phyloP scores from a whole-genome alignment of 2,888 invertebrate genomes.

The Cephus pulcher region DNA sequence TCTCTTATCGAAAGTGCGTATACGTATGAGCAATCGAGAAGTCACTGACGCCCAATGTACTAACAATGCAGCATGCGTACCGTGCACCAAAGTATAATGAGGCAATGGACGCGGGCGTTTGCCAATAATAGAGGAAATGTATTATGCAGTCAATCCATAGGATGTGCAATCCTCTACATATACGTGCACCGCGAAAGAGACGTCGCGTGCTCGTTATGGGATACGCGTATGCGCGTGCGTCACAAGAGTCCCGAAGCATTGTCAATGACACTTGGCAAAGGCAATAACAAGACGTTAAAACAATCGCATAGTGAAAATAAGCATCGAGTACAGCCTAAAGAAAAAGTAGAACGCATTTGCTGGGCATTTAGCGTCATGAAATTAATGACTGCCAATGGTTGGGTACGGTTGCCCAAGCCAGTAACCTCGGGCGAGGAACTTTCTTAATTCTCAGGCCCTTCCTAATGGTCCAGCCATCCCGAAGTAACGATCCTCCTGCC shows the following conservation, averaged over 20 bases:
- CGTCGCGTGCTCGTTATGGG: background rate
- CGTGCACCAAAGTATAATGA: conserved; percentile 35
- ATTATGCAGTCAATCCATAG: conserved; percentile 46
- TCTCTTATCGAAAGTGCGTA: background rate
- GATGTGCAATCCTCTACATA: conserved; percentile 34
- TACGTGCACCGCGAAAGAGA: conserved; percentile 22
- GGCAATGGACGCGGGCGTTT: conserved; percentile 38
- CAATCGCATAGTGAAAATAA: background rate
- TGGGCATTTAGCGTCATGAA: background rate
- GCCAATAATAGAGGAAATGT: conserved; percentile 43
- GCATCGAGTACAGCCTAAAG: background rate
- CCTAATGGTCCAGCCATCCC: background rate
- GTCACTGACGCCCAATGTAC: background rate
- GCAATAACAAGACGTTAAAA: background rate
- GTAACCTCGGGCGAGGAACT: background rate
- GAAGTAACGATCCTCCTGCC: background rate
- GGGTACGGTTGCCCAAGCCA: background rate
- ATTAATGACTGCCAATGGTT: background rate
- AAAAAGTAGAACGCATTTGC: background rate
- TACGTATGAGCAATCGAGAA: background rate
- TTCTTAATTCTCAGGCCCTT: background rate
- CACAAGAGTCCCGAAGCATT: background rate
- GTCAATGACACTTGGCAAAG: background rate
- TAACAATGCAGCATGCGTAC: conserved; percentile 27
- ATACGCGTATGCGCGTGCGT: conserved; percentile 3